Conservation (phyloP, 1,140 invertebrate species). For the Tribolium castaneum region DNA sequence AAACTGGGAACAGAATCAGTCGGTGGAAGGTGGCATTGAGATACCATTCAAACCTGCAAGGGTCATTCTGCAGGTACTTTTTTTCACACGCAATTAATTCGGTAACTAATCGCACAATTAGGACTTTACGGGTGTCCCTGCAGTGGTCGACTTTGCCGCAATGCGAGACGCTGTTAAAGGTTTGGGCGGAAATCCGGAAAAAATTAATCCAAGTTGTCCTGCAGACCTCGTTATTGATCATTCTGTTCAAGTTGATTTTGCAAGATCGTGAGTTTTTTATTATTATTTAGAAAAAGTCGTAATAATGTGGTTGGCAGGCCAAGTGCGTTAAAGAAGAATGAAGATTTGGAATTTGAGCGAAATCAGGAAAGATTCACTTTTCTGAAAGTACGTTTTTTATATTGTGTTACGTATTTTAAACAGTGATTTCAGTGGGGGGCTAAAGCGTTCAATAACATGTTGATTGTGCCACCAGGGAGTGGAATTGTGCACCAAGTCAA, state of each 20-base stretch:
- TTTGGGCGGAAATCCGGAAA: slow-evolving; percentile 88
- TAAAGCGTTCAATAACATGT: slow-evolving; percentile 94
- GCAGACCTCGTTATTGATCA: slow-evolving; percentile 99
- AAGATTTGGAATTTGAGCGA: slow-evolving; percentile 95
- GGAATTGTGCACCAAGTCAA: slow-evolving; percentile 99
- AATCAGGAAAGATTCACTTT: slow-evolving; percentile 97
- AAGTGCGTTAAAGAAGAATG: slow-evolving; percentile 92
- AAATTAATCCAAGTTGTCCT: slow-evolving; percentile 97
- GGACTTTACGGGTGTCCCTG: slow-evolving; percentile 97
- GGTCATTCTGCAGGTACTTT: slow-evolving; percentile 89
- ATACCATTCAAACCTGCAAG: slow-evolving; percentile 95
- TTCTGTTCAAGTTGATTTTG: slow-evolving; percentile 97
- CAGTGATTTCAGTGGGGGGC: slow-evolving; percentile 86
- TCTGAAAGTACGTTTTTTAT: slow-evolving; percentile 77
- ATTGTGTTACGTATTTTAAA: slow-evolving; percentile 28
- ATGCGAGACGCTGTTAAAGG: slow-evolving; percentile 95
- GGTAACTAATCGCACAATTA: slow-evolving; percentile 60
- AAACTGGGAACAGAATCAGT: slow-evolving; percentile 88
- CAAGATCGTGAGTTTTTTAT: slow-evolving; percentile 76
- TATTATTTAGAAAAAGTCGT: slow-evolving; percentile 4
- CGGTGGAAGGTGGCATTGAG: slow-evolving; percentile 80
- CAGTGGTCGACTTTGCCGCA: slow-evolving; percentile 98
- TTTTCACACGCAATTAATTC: not conserved
- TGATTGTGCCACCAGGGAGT: slow-evolving; percentile 97
- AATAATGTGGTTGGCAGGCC: slow-evolving; percentile 67